Base-by-base conservation (phyloP, 1,140 invertebrate genomes). In the Drosophila micromelanica region DNA sequence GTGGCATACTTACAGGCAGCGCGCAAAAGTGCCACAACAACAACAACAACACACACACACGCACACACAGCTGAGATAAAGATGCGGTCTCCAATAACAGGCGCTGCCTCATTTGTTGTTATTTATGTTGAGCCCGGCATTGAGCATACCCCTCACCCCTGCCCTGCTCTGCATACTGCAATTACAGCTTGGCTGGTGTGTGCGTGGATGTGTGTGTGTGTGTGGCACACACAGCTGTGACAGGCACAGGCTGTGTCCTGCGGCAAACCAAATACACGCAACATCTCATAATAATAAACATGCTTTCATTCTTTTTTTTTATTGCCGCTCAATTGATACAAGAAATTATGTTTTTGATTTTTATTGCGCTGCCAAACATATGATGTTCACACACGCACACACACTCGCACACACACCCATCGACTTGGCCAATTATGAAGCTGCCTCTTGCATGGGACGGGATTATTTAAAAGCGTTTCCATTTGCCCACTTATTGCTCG, bases 291-390 rank as follows among this genome's bases (percentile, higher is more conserved):
- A 87, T 82, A 82, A 89, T 82, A 87, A 87, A 87, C 82, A 87
- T 87, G 71, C 71, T 73, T 35, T 35, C 8, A 30, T 48, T 23
- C 12, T 27, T 2, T 51, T 54, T 62, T 80, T 90, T 85, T 85
- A 89, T 90, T 80, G 78, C 80, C 65, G 70, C 74, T 78, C 75
- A 82, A 86, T 86, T 86, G 81, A 86, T 81, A 86, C 75, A 76
- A 68, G 68, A 91, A 91, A 91, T 91, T 80, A 91, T 80, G 79
- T 68, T 82, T 90, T 91, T 91, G 78, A 90, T 90, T 91, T 91
- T 91, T 91, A 91, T 91, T 91, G 76, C 87, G 40, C 32, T 63
- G 40, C 35, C 73, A 54, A 90, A 89, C 90, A 91, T 91, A 91
- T 91, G 90, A 90, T 91, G 89, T 82, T 84, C 60, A 55, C 63